Conservation (phyloP, 2,888 invertebrate species). For the Panzeria rudis region DNA sequence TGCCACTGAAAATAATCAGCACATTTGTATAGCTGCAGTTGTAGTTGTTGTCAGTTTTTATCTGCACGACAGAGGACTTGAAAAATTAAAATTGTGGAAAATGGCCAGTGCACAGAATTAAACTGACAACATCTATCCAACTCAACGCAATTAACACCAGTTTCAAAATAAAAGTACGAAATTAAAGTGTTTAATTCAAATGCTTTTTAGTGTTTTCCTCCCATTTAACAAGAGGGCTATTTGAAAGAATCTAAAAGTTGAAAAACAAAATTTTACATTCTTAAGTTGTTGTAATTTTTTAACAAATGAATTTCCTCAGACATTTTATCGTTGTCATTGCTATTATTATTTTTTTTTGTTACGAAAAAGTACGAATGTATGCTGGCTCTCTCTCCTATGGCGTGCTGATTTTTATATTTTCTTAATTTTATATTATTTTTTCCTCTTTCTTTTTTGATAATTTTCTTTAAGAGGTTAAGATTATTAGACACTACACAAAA, state of each 20-base stretch:
- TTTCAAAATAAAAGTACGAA: constrained; percentile 51
- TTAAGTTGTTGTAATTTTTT: constrained; percentile 59
- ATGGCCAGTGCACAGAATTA: constrained; percentile 66
- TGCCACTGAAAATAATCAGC: constrained; percentile 37
- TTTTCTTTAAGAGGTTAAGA: constrained; percentile 29
- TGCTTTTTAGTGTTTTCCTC: constrained; percentile 17
- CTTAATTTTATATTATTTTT: background rate
- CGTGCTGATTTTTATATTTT: constrained; percentile 2
- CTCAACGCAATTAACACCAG: constrained; percentile 64
- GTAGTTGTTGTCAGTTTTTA: constrained; percentile 17
- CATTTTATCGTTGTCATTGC: constrained; percentile 48
- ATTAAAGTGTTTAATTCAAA: constrained; percentile 63
- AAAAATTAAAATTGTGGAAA: constrained; percentile 65
- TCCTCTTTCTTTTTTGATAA: background rate
- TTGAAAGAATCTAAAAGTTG: constrained; percentile 29
- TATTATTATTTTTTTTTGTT: background rate
- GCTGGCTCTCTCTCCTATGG: background rate
- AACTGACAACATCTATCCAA: constrained; percentile 55
- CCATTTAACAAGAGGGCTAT: background rate
- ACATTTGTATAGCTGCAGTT: constrained; percentile 8
- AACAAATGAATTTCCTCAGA: constrained; percentile 61
- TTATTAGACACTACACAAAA: constrained; percentile 5
- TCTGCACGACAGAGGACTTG: constrained; percentile 38
- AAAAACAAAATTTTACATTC: constrained; percentile 17
- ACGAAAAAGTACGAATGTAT: background rate